Percentiles rank a stretch among this genome's conserved stretches.
Evolutionary conservation across 2,113 vertebrate species (phyloP).

Genomic region (Morphnarchus princeps): DNA sequence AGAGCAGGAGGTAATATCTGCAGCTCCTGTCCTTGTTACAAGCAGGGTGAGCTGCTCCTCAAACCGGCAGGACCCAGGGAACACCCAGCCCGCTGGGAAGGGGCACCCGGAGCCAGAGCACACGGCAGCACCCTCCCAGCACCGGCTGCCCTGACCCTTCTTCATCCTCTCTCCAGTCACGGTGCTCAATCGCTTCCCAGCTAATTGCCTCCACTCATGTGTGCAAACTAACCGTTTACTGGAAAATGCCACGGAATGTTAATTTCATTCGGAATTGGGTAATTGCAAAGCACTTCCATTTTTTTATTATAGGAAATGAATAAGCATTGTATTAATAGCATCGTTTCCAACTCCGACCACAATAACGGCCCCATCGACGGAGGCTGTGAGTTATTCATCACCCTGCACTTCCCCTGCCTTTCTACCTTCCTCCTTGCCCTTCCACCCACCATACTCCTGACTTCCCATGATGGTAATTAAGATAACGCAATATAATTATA

Average conservation of each 20-base stretch:
- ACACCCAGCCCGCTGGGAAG: fast-evolving
- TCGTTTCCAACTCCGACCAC: conserved; percentile 34
- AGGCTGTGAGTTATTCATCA: background rate
- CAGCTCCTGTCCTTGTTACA: background rate
- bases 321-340: conserved; percentile 68
- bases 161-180: conserved; percentile 62
- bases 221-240: conserved; percentile 70
- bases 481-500: conserved; percentile 65
- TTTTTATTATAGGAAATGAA: conserved; percentile 55
- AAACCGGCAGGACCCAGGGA: background rate
- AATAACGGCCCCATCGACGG: background rate
- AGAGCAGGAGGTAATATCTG: background rate
- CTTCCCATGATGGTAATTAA: conserved; percentile 52
- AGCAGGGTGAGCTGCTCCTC: background rate
- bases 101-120: background rate
- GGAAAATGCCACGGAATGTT: conserved; percentile 74
- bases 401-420: background rate
- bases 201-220: conserved; percentile 76
- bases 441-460: fast-evolving
- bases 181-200: conserved; percentile 41
- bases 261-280: conserved; percentile 69
- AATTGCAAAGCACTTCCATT: conserved; percentile 49
- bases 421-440: background rate
- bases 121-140: fast-evolving
- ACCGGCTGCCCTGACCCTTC: background rate